Base-by-base conservation (phyloP, 1,140 invertebrate genomes). In the Drosophila mauritiana region DNA sequence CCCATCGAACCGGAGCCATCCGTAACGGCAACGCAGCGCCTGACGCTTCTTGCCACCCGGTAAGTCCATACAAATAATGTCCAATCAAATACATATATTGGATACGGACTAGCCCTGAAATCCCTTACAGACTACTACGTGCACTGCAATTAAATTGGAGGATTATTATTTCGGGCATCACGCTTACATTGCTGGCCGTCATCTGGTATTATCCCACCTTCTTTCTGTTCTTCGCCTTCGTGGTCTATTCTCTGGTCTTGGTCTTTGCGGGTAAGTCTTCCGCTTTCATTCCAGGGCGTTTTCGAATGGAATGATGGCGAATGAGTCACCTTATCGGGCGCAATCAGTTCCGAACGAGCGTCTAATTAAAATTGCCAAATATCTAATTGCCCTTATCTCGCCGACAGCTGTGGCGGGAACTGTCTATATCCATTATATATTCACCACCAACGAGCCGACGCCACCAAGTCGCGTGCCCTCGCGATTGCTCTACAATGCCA, bases 201-300 rank as follows among this genome's bases (percentile, higher is more conserved):
- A 86, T 92, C 75, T 92, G 90, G 84, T 92, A 91, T 78, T 92
- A 92, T 81, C 92, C 92, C 48, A 78, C 88, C 40, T 92, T 92
- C 48, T 92, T 92, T 59, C 80, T 92, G 40, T 86, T 92, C 58
- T 90, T 92, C 39, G 78, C 91, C 39, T 92, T 92, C 55, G 73
- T 85, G 36, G 65, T 91, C 27, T 92, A 92, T 57, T 92, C 92
- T 7, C 46, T 91, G 54, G 69, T 92, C 53, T 73, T 92, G 52
- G 80, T 92, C 11, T 73, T 86, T 67, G 78, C 76, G 56, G 91
- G 92, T 92, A 76, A 92, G 91, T 72, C 54, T 51, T 12, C 62
- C 12, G 46, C 22, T 8, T 15, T 8, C 1, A 4, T 27, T 48
- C 25, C 25, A 27, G 25, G 25, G 25, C 46, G n/a, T 31, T 13